Base-by-base conservation (phyloP, 2,113 vertebrate species). In the Psilopogon haemacephalus region DNA sequence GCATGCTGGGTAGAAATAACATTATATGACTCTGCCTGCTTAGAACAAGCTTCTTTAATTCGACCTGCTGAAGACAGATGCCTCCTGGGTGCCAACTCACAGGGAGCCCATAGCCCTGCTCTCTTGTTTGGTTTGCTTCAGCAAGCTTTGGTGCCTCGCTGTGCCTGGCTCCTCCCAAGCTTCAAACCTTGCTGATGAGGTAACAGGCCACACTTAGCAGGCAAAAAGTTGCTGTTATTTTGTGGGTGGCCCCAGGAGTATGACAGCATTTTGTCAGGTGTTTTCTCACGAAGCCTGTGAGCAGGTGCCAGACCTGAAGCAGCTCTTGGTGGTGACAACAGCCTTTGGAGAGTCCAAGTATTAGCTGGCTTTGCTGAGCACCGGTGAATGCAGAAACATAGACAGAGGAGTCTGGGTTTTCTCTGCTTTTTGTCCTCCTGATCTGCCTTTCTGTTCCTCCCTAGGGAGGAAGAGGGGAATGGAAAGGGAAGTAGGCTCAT, bases 211-310 rank as follows among this genome's bases (percentile, higher is more conserved):
- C n/a, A n/a, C n/a, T n/a, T n/a, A n/a, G n/a, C n/a, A n/a, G n/a
- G n/a, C n/a, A n/a, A n/a, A n/a, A n/a, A n/a, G n/a, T n/a, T n/a
- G n/a, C n/a, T n/a, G n/a, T n/a, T n/a, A n/a, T n/a, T n/a, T n/a
- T n/a, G n/a, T n/a, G n/a, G n/a, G n/a, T n/a, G n/a, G n/a, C n/a
- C n/a, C n/a, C n/a, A n/a, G n/a, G n/a, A n/a, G n/a, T n/a, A n/a
- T 74, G 33, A 55, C 1, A 0, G 17, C 26, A 80, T 12, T 9
- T 48, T 1, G 0, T 48, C 21, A 23, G 33, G 11, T 0, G 0
- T 42, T 68, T 55, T 55, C 46, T 55, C 54, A 32, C 0, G 0
- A 68, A 32, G 13, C 15, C 20, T 9, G 24, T 17, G 37, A 65
- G 44, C 0, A 1, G 32, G n/a, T 46, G 24, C 23, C 44, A 60